Percentiles rank a stretch among this genome's conserved stretches.
phyloP scores from a whole-genome alignment of 1,140 invertebrate species.

The Mamestra configurata region DNA sequence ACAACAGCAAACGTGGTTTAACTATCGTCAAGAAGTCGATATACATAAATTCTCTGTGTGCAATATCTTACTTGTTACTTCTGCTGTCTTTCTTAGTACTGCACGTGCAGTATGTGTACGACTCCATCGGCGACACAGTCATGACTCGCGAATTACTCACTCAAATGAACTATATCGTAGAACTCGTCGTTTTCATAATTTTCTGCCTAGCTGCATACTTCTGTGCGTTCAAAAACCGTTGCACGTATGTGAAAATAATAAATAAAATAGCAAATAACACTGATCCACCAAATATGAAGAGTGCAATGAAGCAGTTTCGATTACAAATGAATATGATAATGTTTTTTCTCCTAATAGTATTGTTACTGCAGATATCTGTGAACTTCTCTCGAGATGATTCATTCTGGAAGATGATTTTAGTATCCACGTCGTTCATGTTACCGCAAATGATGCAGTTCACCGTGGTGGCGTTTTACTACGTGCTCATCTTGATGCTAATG shows the following conservation, averaged over 20 bases:
- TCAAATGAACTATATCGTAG: slow-evolving; percentile 75
- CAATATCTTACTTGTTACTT: slow-evolving; percentile 61
- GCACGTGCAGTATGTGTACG: slow-evolving; percentile 66
- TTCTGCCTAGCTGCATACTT: slow-evolving; percentile 66
- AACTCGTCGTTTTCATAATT: slow-evolving; percentile 61
- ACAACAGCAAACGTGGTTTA: slow-evolving; percentile 61
- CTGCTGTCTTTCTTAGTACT: slow-evolving; percentile 60
- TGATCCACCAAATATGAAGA: slow-evolving; percentile 56
- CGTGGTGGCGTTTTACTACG: slow-evolving; percentile 66
- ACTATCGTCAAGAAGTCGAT: slow-evolving; percentile 66
- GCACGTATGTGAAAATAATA: slow-evolving; percentile 69
- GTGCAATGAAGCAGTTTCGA: slow-evolving; percentile 57
- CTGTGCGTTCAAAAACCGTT: slow-evolving; percentile 66
- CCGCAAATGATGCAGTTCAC: slow-evolving; percentile 74
- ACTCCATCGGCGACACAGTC: slow-evolving; percentile 56
- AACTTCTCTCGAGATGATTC: slow-evolving; percentile 67
- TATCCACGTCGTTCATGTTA: slow-evolving; percentile 69
- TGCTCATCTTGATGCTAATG: slow-evolving; percentile 65
- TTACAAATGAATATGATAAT: slow-evolving; percentile 61
- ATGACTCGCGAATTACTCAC: slow-evolving; percentile 68
- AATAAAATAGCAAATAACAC: slow-evolving; percentile 63
- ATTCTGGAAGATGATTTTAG: slow-evolving; percentile 70
- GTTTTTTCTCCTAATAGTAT: slow-evolving; percentile 49
- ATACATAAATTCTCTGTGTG: slow-evolving; percentile 72
- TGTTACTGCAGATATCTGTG: slow-evolving; percentile 60